A percentile compares a stretch with the other conserved stretches of the same genome.
These are phyloP conservation scores for Papilio gigon DNA, from an alignment of 2,888 invertebrate genomes.

Conservation along the genomic window DNA sequence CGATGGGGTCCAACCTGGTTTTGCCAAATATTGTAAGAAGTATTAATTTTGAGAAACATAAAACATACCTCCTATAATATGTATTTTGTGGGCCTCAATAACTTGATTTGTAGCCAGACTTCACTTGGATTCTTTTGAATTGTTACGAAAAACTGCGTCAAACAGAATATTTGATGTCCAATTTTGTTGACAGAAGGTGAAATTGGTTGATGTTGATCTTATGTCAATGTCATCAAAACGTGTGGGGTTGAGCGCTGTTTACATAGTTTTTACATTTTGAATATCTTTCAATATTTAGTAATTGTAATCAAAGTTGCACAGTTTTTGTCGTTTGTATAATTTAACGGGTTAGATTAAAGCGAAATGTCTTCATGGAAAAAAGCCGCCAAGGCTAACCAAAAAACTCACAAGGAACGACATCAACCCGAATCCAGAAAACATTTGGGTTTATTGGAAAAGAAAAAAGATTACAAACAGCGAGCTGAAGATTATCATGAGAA, in stretches of 20 bases:
- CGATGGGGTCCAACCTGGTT: no score
- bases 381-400: slow-evolving; percentile 92
- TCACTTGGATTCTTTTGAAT: not conserved
- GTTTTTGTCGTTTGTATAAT: slow-evolving; percentile 11
- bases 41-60: no score
- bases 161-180: not conserved
- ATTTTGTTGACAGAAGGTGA: not conserved
- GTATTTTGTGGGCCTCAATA: not conserved
- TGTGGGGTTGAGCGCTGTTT: not conserved
- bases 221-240: slow-evolving; percentile 8
- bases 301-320: not conserved
- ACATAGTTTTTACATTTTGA: not conserved
- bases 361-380: slow-evolving; percentile 95
- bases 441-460: slow-evolving; percentile 92
- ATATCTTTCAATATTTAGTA: not conserved
- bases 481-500: slow-evolving; percentile 92
- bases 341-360: not conserved
- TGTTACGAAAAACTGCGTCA: not conserved
- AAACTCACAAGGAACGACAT: slow-evolving; percentile 92
- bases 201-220: slow-evolving; percentile 6
- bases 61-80: no score
- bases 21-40: no score
- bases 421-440: slow-evolving; percentile 90
- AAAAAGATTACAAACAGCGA: slow-evolving; percentile 91
- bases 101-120: not conserved